phyloP scores from a whole-genome alignment of 2,797 vertebrate genomes.

The Siniperca obscura region DNA sequence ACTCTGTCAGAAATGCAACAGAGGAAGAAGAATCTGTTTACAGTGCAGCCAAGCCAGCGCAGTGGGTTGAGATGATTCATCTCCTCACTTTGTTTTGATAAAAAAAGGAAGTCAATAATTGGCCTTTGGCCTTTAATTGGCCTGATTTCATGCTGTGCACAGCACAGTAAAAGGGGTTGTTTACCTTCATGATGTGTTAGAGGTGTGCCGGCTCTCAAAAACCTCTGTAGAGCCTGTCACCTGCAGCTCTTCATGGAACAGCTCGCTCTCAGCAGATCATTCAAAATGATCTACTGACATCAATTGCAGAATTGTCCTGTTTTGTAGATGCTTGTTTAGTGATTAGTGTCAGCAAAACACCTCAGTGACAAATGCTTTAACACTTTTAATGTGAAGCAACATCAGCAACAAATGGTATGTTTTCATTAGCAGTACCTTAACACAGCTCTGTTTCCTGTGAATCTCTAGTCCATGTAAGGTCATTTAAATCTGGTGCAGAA shows the following conservation, averaged over 20 bases:
- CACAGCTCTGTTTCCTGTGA: neutral
- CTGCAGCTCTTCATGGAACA: neutral
- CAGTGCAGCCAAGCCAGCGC: neutral
- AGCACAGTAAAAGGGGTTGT: neutral
- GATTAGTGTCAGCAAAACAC: neutral
- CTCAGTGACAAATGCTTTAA: neutral
- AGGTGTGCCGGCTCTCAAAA: neutral
- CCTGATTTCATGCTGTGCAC: neutral
- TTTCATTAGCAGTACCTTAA: neutral
- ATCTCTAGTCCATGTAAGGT: neutral
- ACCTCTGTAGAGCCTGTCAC: neutral
- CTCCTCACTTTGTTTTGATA: neutral
- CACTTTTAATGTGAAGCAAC: neutral
- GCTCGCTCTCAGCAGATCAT: neutral
- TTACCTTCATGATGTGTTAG: neutral
- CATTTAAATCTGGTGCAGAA: neutral
- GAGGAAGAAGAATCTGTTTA: neutral
- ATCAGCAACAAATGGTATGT: neutral
- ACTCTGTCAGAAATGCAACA: neutral
- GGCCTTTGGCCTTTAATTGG: neutral
- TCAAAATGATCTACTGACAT: neutral
- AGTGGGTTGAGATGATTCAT: neutral
- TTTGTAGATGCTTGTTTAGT: neutral
- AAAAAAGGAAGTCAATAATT: slow-evolving; percentile 12
- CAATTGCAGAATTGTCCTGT: neutral